Evolutionary conservation across 35 echinoderm and acorn worm species (phyloP).

Genomic region (Strongylocentrotus purpuratus): DNA sequence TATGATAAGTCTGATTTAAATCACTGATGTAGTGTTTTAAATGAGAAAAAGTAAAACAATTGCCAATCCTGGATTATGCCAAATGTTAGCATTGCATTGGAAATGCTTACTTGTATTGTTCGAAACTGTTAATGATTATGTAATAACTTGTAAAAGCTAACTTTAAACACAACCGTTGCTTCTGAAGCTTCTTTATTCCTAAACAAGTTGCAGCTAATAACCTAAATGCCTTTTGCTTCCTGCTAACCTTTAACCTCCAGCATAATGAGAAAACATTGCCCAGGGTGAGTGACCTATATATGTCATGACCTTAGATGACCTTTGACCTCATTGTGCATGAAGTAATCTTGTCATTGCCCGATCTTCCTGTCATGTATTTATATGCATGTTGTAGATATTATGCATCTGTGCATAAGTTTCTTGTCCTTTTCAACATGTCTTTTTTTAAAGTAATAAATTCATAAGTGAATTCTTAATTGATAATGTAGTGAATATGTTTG

Average conservation of each 20-base stretch:
- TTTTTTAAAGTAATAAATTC: not conserved
- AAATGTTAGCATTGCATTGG: not conserved
- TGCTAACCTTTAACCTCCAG: slow-evolving; percentile 54
- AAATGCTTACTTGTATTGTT: not conserved
- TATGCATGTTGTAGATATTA: not conserved
- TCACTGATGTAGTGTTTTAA: not conserved
- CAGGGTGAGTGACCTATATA: slow-evolving; percentile 60
- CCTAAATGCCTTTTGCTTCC: slow-evolving; percentile 20
- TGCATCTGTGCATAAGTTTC: too few relatives aligned
- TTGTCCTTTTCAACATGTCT: not conserved
- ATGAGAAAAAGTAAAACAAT: not conserved
- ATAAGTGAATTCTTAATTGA: not conserved
- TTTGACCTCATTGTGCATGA: slow-evolving; percentile 35
- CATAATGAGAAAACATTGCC: slow-evolving; percentile 70
- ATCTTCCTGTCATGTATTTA: not conserved
- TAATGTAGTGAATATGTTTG: not conserved
- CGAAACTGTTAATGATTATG: not conserved
- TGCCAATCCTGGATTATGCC: not conserved
- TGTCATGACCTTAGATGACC: not conserved
- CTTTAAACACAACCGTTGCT: not conserved
- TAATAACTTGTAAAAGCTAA: not conserved
- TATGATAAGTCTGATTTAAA: not conserved
- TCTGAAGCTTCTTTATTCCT: not conserved
- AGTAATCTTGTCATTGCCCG: not conserved
- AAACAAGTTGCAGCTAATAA: not conserved